A percentile compares a stretch with the other conserved stretches of the same genome.
phyloP scores from a whole-genome alignment of 2,113 vertebrate genomes.

The Plestiodon gilberti region DNA sequence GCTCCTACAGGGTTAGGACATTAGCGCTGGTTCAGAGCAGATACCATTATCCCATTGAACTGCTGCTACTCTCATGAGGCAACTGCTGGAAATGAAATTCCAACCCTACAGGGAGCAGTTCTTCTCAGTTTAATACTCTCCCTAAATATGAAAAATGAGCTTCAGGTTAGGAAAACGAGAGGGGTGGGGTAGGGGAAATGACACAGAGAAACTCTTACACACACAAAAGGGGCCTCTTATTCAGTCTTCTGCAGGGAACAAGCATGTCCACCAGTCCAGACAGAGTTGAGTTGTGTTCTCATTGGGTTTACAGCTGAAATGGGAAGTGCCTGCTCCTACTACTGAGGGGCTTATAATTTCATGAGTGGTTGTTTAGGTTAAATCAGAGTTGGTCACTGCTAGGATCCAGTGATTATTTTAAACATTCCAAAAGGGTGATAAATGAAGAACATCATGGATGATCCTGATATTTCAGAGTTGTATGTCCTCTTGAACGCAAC shows the following conservation, averaged over 20 bases:
- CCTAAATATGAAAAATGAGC: conserved; percentile 61
- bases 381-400: not conserved
- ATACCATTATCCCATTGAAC: conserved; percentile 63
- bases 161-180: conserved; percentile 1
- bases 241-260: conserved; percentile 37
- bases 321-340: not conserved
- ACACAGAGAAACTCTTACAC: conserved; percentile 35
- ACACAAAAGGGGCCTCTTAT: conserved; percentile 47
- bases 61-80: conserved; percentile 51
- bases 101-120: conserved; percentile 58
- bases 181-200: not conserved
- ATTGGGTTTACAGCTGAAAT: conserved; percentile 3
- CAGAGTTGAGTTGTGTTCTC: not conserved
- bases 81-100: conserved; percentile 60
- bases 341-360: not conserved
- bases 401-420: not conserved
- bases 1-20: conserved; percentile 67
- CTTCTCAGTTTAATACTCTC: conserved; percentile 60
- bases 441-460: not conserved
- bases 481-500: not conserved
- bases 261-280: conserved; percentile 37
- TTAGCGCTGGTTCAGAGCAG: conserved; percentile 63
- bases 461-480: not conserved
- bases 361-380: not conserved
- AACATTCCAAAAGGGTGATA: not conserved